A percentile compares a stretch with the other conserved stretches of the same genome.
Evolutionary conservation across 2,797 vertebrate genomes (phyloP).

Genomic region (Muscicapa comitata): DNA sequence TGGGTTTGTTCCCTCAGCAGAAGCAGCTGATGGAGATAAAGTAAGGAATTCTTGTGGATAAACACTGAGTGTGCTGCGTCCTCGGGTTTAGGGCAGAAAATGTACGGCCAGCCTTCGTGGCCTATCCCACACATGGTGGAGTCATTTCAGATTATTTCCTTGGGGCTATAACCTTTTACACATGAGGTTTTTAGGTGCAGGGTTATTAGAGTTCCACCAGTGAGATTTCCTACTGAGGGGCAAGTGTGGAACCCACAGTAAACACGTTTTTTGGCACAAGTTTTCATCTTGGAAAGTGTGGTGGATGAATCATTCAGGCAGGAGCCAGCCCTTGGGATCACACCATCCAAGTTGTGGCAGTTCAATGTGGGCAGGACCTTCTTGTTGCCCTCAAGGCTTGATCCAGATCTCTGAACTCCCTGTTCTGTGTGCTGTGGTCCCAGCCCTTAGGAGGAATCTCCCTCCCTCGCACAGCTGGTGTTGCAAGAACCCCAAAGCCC

Average conservation of each 20-base stretch:
- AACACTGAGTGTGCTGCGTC: fast-evolving
- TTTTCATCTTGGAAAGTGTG: not conserved
- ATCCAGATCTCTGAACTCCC: not conserved
- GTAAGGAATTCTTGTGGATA: not conserved
- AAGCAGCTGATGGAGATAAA: not conserved
- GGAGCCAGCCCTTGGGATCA: not conserved
- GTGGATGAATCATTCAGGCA: not conserved
- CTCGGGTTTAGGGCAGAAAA: not conserved
- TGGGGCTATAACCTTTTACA: fast-evolving
- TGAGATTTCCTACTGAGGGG: not conserved
- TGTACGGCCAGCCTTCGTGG: fast-evolving
- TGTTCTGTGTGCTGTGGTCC: not conserved
- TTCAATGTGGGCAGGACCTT: not conserved
- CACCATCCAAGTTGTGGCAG: not conserved
- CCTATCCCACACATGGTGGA: not conserved
- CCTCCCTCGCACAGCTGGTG: not conserved
- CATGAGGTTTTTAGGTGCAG: not conserved
- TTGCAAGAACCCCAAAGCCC: not conserved
- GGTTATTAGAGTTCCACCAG: not conserved
- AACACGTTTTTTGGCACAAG: not conserved
- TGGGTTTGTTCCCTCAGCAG: not conserved
- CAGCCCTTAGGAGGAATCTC: fast-evolving
- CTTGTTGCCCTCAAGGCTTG: not conserved
- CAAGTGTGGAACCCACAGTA: fast-evolving
- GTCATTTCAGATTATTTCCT: not conserved